phyloP scores from a whole-genome alignment of 2,797 vertebrate species.

The Pseudochirops corinnae region DNA sequence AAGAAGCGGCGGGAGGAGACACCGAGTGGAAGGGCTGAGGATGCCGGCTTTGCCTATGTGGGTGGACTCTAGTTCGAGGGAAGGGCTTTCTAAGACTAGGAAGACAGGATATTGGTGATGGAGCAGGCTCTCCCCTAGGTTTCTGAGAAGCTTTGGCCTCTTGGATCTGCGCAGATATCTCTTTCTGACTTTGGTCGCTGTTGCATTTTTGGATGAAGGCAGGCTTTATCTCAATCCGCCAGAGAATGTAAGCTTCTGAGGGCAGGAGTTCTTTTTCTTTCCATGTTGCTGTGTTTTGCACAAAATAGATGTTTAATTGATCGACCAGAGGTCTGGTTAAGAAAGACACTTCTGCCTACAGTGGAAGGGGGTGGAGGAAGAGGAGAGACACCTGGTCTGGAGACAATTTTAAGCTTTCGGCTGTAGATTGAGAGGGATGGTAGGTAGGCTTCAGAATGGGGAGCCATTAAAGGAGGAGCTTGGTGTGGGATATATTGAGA shows the following conservation, averaged over 20 bases:
- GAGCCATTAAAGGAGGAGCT: not conserved
- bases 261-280: not conserved
- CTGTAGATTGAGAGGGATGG: not conserved
- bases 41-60: not conserved
- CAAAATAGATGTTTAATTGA: not conserved
- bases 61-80: not conserved
- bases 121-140: not conserved
- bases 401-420: not conserved
- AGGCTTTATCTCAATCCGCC: not conserved
- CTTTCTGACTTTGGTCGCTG: not conserved
- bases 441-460: not conserved
- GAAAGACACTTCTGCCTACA: not conserved
- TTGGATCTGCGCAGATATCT: not conserved
- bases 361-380: not conserved
- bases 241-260: not conserved
- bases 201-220: not conserved
- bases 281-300: not conserved
- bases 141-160: not conserved
- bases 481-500: too few relatives aligned
- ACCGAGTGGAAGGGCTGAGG: not conserved
- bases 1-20: too few relatives aligned
- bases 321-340: not conserved
- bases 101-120: not conserved
- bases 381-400: not conserved
- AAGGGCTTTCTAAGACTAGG: not conserved